Evolutionary conservation across 2,113 vertebrate species (phyloP).

Genomic region (Nothobranchius furzeri): DNA sequence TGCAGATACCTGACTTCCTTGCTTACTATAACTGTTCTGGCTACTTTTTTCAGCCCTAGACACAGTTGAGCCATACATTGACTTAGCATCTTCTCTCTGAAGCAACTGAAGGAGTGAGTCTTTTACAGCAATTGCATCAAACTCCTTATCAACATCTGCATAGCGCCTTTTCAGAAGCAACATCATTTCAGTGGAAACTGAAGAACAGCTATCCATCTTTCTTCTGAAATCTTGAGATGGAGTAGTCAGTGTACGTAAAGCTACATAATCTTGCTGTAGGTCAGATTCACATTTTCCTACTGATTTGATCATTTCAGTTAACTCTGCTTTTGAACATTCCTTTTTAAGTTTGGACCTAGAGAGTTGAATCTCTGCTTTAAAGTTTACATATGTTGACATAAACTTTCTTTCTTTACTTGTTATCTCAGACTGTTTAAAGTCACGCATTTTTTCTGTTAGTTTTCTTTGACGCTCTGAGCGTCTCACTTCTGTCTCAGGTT

Average conservation of each 20-base stretch:
- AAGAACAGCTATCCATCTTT: slow-evolving; percentile 2
- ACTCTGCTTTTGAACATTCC: neutral
- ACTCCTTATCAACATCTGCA: no score
- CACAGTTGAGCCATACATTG: no score
- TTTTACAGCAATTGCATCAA: no score
- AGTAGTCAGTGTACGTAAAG: neutral
- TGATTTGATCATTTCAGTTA: slow-evolving; percentile 1
- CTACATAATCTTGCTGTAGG: neutral
- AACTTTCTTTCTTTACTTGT: slow-evolving; percentile 4
- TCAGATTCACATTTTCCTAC: neutral
- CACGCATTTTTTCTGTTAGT: neutral
- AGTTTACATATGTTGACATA: slow-evolving; percentile 4
- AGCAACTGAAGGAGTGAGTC: no score
- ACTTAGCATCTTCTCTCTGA: no score
- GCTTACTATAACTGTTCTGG: no score
- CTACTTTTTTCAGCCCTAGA: no score
- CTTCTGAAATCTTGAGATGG: neutral
- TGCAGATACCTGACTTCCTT: no score
- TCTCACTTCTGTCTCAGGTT: neutral
- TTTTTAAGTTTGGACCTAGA: neutral
- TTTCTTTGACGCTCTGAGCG: neutral
- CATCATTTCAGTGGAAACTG: neutral
- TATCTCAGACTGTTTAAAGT: neutral
- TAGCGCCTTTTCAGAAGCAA: no score
- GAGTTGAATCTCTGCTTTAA: neutral